A percentile compares a stretch with the other conserved stretches of the same genome.
These are phyloP conservation scores for Mesorhabditis belari DNA, from an alignment of 2,888 invertebrate species.

Conservation along the genomic window DNA sequence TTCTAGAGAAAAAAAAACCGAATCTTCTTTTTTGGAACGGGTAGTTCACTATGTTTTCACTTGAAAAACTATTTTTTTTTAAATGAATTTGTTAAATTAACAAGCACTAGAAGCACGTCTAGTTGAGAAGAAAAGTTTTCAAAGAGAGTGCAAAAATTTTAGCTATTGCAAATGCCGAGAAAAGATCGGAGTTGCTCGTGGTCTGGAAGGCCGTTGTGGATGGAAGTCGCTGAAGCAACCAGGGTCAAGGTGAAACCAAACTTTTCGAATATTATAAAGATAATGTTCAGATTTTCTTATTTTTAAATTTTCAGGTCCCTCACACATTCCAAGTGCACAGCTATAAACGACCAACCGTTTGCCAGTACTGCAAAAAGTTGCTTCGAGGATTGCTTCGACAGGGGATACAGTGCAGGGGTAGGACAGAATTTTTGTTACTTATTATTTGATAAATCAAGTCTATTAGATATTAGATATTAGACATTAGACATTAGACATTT, in stretches of 20 bases:
- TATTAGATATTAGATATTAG: no score
- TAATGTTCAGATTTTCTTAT: neutral
- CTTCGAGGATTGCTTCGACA: conserved; percentile 84
- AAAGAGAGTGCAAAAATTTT: no score
- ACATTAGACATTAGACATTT: no score
- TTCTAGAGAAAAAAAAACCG: neutral
- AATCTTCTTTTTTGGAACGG: neutral
- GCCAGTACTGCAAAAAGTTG: conserved; percentile 88
- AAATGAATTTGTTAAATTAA: no score
- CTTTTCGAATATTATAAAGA: neutral
- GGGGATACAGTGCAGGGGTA: conserved; percentile 85
- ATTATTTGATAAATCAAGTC: no score
- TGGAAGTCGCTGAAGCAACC: conserved; percentile 67
- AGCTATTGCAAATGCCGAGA: conserved; percentile 52
- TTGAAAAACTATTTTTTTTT: no score
- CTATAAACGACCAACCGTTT: conserved; percentile 91
- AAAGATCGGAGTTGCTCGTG: conserved; percentile 54
- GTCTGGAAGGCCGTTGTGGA: conserved; percentile 66
- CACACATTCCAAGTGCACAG: conserved; percentile 94
- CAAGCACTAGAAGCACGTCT: no score
- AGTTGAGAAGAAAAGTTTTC: no score
- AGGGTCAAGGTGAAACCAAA: conserved; percentile 55
- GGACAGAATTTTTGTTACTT: no score
- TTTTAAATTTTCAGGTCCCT: conserved; percentile 66
- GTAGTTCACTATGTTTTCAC: no score